Conservation (phyloP, 2,113 vertebrate genomes). For the Zosterops hypoxanthus region DNA sequence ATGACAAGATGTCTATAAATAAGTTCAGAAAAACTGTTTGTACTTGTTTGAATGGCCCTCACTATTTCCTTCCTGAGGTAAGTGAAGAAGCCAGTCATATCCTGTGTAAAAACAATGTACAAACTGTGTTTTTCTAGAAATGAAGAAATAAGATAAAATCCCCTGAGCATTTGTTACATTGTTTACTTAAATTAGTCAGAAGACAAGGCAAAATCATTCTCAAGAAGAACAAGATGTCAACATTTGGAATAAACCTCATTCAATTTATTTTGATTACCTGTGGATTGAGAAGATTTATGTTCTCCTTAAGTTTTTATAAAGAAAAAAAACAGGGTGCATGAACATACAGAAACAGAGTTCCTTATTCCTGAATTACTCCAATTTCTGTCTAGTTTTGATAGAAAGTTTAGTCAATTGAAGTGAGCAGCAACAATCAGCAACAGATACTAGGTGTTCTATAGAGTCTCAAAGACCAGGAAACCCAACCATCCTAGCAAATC, state of each 20-base stretch:
- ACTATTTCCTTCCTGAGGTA: not conserved
- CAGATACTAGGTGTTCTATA: not conserved
- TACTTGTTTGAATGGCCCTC: not conserved
- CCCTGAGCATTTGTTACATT: not conserved
- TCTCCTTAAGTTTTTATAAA: not conserved
- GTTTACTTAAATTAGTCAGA: not conserved
- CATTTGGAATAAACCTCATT: not conserved
- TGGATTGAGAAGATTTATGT: not conserved
- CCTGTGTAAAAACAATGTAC: not conserved
- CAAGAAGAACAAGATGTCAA: not conserved
- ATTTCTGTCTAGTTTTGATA: not conserved
- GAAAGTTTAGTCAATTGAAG: not conserved
- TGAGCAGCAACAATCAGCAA: not conserved
- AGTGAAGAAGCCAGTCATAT: not conserved
- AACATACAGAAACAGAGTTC: not conserved
- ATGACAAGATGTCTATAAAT: not conserved
- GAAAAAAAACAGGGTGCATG: not conserved
- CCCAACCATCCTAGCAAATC: fast-evolving
- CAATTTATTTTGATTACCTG: not conserved
- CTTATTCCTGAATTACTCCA: not conserved
- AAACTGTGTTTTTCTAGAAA: not conserved
- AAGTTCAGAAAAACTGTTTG: not conserved
- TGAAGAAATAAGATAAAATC: not conserved
- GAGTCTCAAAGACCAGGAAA: not conserved
- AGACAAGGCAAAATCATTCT: slow-evolving; percentile 4